Evolutionary conservation across 2,113 vertebrate genomes (phyloP).

Genomic region (Tricholaema leucomelas): DNA sequence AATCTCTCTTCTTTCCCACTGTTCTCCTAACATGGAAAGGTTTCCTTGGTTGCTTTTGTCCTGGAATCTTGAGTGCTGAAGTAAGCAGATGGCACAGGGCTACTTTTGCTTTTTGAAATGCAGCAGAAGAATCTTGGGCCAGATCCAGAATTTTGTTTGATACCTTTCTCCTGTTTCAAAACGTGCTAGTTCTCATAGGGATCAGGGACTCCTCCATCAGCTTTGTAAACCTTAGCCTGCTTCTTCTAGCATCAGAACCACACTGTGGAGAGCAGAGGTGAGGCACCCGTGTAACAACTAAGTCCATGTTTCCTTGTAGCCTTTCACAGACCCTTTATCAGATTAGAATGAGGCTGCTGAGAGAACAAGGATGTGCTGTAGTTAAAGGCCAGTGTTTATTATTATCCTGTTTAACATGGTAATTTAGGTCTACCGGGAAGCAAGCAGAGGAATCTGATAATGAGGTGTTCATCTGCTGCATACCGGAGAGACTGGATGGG

Average conservation of each 20-base stretch:
- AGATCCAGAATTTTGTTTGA: not conserved
- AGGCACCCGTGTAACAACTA: not conserved
- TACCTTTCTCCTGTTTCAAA: not conserved
- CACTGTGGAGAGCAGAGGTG: not conserved
- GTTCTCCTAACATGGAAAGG: not conserved
- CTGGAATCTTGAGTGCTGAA: not conserved
- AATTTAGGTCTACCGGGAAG: constrained; percentile 21
- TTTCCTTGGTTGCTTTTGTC: constrained; percentile 5
- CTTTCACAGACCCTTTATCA: constrained; percentile 5
- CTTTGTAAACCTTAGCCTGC: not conserved
- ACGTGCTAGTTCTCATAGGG: not conserved
- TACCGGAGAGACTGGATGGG: not conserved
- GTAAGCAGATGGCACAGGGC: not conserved
- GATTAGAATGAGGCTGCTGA: constrained; percentile 48
- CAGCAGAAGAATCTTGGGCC: not conserved
- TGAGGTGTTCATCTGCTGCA: constrained; percentile 10
- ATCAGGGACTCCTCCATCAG: not conserved
- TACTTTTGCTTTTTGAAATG: not conserved
- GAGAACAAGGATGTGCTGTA: constrained; percentile 33
- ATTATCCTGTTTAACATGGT: constrained; percentile 56
- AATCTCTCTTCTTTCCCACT: not conserved
- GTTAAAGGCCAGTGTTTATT: constrained; percentile 48
- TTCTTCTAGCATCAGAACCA: not conserved
- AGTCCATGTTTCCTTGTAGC: not conserved
- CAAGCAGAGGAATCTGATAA: constrained; percentile 20